Conservation (phyloP, 2,113 vertebrate genomes). For the Thunnus thynnus region DNA sequence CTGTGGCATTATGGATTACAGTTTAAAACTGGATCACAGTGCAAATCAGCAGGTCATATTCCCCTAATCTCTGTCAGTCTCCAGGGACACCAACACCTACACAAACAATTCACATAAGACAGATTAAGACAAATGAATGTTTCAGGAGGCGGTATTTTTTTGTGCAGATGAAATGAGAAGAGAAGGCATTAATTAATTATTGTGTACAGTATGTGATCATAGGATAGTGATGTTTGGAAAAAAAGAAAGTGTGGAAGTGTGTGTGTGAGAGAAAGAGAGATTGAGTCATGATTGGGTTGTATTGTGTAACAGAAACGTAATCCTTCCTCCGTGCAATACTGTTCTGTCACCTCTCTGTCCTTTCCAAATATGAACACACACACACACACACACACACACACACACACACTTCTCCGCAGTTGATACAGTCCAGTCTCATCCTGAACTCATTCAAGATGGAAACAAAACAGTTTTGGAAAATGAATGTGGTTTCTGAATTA, state of each 20-base stretch:
- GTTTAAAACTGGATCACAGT: slow-evolving; percentile 25
- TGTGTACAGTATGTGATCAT: not conserved
- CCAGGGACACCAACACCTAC: not conserved
- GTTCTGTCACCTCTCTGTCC: slow-evolving; percentile 18
- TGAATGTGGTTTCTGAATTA: no score
- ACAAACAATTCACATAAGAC: slow-evolving; percentile 22
- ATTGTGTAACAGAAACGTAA: slow-evolving; percentile 27
- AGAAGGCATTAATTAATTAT: no score
- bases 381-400: slow-evolving; percentile 23
- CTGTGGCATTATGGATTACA: slow-evolving; percentile 40
- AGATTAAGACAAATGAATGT: not conserved
- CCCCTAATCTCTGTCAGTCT: slow-evolving; percentile 16
- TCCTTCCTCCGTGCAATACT: slow-evolving; percentile 45
- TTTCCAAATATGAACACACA: slow-evolving; percentile 19
- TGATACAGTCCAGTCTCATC: not conserved
- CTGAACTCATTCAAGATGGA: no score
- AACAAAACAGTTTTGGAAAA: no score
- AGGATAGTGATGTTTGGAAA: not conserved
- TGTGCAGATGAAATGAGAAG: no score
- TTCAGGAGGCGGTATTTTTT: not conserved
- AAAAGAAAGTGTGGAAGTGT: not conserved
- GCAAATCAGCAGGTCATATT: slow-evolving; percentile 30
- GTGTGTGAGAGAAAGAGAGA: not conserved
- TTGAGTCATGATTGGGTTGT: slow-evolving; percentile 29
- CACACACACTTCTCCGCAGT: no score